phyloP scores from a whole-genome alignment of 2,888 invertebrate species.

The Pristionchus japonicus region DNA sequence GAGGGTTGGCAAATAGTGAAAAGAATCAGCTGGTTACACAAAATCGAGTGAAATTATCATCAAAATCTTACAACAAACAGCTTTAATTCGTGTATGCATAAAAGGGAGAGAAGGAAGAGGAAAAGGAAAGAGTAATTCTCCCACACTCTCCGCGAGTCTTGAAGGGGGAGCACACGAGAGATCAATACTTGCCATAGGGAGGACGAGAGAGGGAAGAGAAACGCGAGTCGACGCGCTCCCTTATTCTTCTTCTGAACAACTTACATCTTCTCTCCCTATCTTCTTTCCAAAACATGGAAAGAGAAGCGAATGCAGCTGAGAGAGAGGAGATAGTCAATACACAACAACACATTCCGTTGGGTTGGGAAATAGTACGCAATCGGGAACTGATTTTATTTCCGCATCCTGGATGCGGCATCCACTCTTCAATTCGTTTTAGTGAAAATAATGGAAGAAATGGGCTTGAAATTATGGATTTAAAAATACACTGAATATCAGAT shows the following conservation, averaged over 20 bases:
- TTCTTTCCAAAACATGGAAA: neutral
- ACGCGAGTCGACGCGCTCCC: neutral
- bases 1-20: neutral
- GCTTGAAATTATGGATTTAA: too few species aligned
- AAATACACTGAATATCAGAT: too few species aligned
- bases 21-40: neutral
- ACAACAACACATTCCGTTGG: too few species aligned
- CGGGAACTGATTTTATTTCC: neutral
- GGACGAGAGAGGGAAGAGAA: neutral
- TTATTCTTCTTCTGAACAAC: constrained; percentile 16
- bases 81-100: neutral
- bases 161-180: neutral
- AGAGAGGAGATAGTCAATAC: neutral
- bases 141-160: constrained; percentile 4
- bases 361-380: neutral
- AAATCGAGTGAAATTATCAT: neutral
- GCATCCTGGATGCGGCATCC: too few species aligned
- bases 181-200: neutral
- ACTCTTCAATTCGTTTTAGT: neutral
- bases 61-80: neutral
- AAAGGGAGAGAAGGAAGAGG: neutral
- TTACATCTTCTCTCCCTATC: neutral
- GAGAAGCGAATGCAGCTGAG: neutral
- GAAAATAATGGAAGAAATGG: neutral
- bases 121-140: neutral